Conservation (phyloP, 2,113 vertebrate species). For the Dasyurus viverrinus region DNA sequence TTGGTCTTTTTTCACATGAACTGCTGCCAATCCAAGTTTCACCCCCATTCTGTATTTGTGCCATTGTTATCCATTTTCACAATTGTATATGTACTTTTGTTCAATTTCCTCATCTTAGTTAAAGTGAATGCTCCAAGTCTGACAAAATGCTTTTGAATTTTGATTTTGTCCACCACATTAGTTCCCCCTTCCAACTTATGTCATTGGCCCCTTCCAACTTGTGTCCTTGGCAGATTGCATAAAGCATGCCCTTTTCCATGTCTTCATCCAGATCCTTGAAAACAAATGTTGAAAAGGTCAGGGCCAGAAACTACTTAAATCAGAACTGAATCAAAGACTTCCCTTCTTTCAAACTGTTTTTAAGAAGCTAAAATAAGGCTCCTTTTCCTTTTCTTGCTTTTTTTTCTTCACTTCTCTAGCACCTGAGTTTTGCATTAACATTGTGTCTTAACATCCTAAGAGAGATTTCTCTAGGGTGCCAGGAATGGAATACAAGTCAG, state of each 20-base stretch:
- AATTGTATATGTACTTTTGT: background rate
- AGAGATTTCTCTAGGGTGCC: background rate
- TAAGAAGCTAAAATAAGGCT: background rate
- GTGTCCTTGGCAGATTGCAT: background rate
- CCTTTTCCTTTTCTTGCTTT: background rate
- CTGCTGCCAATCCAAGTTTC: background rate
- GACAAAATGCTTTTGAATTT: background rate
- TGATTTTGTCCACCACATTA: background rate
- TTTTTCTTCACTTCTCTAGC: background rate
- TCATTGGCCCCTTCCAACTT: background rate
- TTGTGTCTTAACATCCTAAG: too few species aligned
- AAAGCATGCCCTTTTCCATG: background rate
- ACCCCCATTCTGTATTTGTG: background rate
- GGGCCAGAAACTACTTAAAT: background rate
- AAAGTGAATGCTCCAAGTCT: too few species aligned
- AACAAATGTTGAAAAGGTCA: rapidly evolving
- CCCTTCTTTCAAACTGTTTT: background rate
- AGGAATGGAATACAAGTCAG: background rate
- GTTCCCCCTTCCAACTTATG: background rate
- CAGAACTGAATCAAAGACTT: background rate
- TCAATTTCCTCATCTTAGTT: background rate
- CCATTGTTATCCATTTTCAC: background rate
- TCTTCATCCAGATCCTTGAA: background rate
- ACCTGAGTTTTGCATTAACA: background rate
- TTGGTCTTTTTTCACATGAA: background rate